These are phyloP conservation scores for Hippocampus kuda DNA, from an alignment of 2,797 vertebrate genomes.

Conservation along the genomic window DNA sequence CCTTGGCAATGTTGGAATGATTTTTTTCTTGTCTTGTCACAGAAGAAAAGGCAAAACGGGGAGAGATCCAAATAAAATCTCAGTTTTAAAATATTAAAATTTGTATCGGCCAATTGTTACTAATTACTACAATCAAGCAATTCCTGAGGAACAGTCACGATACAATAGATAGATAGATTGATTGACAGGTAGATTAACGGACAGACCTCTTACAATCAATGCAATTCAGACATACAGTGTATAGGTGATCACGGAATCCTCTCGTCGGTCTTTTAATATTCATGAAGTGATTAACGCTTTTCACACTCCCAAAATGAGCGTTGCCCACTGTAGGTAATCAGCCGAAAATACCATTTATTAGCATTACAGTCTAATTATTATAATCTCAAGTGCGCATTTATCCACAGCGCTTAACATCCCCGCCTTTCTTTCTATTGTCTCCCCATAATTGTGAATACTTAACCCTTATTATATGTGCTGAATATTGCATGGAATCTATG, in stretches of 20 bases:
- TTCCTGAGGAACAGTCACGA: too few relatives aligned
- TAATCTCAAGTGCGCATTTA: conserved; percentile 2
- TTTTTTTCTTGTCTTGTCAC: too few relatives aligned
- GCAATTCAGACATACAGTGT: not conserved
- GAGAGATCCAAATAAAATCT: too few relatives aligned
- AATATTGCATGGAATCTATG: conserved; percentile 4
- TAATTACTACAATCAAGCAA: too few relatives aligned
- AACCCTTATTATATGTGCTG: not conserved
- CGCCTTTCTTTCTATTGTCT: not conserved
- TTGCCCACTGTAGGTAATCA: not conserved
- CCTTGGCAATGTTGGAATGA: too few relatives aligned
- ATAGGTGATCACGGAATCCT: not conserved
- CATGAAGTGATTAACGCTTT: not conserved
- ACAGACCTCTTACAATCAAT: not conserved
- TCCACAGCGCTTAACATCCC: not conserved
- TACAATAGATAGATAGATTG: too few relatives aligned
- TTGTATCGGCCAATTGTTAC: too few relatives aligned
- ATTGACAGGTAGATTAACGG: too few relatives aligned
- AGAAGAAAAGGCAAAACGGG: too few relatives aligned
- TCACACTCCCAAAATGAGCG: not conserved
- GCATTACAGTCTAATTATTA: not conserved
- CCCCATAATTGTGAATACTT: conserved; percentile 3
- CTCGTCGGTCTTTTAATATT: not conserved
- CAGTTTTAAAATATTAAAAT: too few relatives aligned
- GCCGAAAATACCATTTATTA: not conserved